Conservation (phyloP, 2,797 vertebrate genomes). For the Cirrhinus mrigala region DNA sequence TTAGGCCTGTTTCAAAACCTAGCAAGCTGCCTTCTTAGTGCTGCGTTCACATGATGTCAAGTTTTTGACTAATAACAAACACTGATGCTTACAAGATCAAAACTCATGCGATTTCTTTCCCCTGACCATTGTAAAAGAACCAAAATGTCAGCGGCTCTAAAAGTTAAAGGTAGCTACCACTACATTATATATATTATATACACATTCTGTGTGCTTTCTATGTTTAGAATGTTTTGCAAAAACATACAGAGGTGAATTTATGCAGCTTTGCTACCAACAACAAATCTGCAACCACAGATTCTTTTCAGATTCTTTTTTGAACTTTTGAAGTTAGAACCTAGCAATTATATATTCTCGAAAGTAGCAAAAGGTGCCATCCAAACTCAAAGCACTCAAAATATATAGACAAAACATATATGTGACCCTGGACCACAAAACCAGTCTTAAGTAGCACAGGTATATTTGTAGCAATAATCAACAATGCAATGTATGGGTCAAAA, state of each 20-base stretch:
- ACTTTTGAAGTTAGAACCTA: no score
- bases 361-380: background rate
- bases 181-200: background rate
- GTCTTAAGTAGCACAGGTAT: no score
- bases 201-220: background rate
- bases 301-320: no score
- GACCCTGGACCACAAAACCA: no score
- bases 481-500: no score
- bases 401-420: background rate
- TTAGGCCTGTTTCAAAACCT: constrained; percentile 64
- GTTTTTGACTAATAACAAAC: background rate
- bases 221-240: background rate
- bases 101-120: background rate
- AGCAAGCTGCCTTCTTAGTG: background rate
- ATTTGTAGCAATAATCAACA: no score
- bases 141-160: background rate
- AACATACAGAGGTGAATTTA: background rate
- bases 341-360: background rate
- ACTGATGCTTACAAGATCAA: background rate
- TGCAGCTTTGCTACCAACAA: background rate
- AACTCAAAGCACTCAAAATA: background rate
- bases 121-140: background rate
- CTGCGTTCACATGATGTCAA: background rate
- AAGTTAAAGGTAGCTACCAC: background rate
- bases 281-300: background rate